These are phyloP conservation scores for Drosophila paramelanica DNA, from an alignment of 2,888 invertebrate species.

Conservation along the genomic window DNA sequence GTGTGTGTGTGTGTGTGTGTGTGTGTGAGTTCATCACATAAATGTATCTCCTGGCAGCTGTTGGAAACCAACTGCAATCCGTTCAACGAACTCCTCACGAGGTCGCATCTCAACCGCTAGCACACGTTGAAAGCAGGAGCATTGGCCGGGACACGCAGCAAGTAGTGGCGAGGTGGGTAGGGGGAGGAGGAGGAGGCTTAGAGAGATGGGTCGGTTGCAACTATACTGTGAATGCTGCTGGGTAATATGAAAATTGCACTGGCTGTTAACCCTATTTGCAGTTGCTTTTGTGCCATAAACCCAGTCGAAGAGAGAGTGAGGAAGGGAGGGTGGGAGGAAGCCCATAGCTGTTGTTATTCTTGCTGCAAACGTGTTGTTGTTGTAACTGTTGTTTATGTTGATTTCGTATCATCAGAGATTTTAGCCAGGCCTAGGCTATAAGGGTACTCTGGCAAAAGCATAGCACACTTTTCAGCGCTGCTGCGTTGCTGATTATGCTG, in stretches of 20 bases:
- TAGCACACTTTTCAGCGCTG: constrained; percentile 78
- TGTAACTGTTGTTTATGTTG: constrained; percentile 73
- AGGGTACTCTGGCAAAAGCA: constrained; percentile 32
- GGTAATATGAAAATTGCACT: constrained; percentile 78
- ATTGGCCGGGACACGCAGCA: constrained; percentile 40
- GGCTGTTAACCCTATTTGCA: constrained; percentile 78
- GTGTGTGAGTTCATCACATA: constrained; percentile 41
- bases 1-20: constrained; percentile 3
- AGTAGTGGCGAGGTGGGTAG: background rate
- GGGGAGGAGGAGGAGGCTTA: background rate
- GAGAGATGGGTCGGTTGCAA: constrained; percentile 20
- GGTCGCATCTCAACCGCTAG: constrained; percentile 56
- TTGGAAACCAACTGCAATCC: constrained; percentile 58
- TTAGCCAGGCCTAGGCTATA: constrained; percentile 42
- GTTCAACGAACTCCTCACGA: constrained; percentile 71
- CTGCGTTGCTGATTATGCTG: constrained; percentile 69
- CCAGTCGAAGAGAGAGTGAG: constrained; percentile 9
- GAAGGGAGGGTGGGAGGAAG: constrained; percentile 11
- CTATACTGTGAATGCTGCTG: constrained; percentile 50
- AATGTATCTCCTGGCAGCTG: constrained; percentile 54
- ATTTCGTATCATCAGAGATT: constrained; percentile 81
- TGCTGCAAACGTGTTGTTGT: constrained; percentile 18
- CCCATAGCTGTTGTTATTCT: constrained; percentile 49
- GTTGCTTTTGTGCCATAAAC: constrained; percentile 78
- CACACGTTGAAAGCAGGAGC: constrained; percentile 43